Evolutionary conservation across 2,113 vertebrate genomes (phyloP).

Genomic region (Telmatochromis sp.): DNA sequence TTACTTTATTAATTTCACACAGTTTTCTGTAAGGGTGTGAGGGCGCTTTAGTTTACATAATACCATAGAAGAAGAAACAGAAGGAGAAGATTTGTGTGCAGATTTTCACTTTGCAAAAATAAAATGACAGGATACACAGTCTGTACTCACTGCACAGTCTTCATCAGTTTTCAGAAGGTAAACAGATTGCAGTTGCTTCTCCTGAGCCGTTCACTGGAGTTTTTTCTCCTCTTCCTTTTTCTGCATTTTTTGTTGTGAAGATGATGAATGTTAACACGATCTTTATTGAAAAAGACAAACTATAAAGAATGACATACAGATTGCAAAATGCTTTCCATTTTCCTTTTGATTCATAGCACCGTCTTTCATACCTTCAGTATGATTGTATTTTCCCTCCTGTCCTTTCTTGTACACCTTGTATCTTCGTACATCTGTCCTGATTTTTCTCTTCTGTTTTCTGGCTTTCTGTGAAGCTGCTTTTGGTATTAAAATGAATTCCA

Average conservation of each 20-base stretch:
- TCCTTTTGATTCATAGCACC: not conserved
- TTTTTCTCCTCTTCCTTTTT: not conserved
- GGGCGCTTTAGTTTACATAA: not conserved
- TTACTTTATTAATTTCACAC: not conserved
- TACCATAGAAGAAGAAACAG: not conserved
- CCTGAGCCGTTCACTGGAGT: not conserved
- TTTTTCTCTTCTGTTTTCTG: not conserved
- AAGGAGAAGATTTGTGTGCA: not conserved
- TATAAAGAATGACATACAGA: not conserved
- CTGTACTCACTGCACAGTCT: not conserved
- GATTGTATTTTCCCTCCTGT: not conserved
- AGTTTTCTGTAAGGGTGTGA: not conserved
- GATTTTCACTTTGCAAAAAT: not conserved
- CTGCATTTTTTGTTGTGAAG: not conserved
- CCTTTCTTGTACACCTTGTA: not conserved
- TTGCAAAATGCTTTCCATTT: not conserved
- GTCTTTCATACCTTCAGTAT: not conserved
- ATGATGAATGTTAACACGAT: not conserved
- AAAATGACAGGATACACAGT: not conserved
- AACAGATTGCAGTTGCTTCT: not conserved
- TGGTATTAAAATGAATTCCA: not conserved
- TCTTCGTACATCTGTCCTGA: not conserved
- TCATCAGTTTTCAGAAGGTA: not conserved
- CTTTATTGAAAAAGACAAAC: not conserved
- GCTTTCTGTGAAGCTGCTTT: not conserved